Evolutionary conservation across 2,113 vertebrate species (phyloP), one percentile per base, ranked within the genome.

Genomic region (Esox niger): DNA sequence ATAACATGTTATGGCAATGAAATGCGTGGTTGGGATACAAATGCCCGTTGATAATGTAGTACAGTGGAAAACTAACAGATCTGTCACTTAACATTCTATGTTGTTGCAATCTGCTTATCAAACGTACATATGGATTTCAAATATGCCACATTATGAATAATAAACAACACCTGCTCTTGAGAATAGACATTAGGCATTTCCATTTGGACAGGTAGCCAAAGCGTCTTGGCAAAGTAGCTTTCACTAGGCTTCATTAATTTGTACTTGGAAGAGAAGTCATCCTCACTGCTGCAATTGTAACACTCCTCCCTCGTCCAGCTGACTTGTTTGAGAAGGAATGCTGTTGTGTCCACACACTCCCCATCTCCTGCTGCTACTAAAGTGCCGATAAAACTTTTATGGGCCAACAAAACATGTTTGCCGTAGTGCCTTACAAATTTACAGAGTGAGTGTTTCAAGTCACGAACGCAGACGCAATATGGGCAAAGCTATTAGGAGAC

Each of bases 361-460:
- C 38, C 77, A 74, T 81, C 90, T 89, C 90, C 91, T 30, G 82
- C 89, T 91, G 91, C 76, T 90, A 81, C 72, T 84, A 83, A 89
- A 90, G 90, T 86, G 82, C 82, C 68, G 86, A 88, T 91, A 91
- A 92, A 91, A 90, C 82, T 79, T 92, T 93, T 92, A 92, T 80
- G 63, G 82, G 79, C 77, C 82, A 78, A 90, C 86, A 85, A 89
- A 90, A 88, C 82, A 82, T 90, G 88, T 90, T 91, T 87, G 87
- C 80, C 81, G 81, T 86, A 88, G 88, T 84, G 87, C 82, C 77
- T 78, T 87, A 90, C 87, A 88, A 84, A 87, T 86, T 87, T 89
- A 88, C 82, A 80, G 76, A 88, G 85, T 87, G 83, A 91, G 86
- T 88, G 88, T 86, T 91, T 90, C 86, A 82, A 91, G 91, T 91